Percentiles rank a stretch among this genome's conserved stretches.
phyloP scores from a whole-genome alignment of 2,888 invertebrate genomes.

The Lordiphosa andalusiaca region DNA sequence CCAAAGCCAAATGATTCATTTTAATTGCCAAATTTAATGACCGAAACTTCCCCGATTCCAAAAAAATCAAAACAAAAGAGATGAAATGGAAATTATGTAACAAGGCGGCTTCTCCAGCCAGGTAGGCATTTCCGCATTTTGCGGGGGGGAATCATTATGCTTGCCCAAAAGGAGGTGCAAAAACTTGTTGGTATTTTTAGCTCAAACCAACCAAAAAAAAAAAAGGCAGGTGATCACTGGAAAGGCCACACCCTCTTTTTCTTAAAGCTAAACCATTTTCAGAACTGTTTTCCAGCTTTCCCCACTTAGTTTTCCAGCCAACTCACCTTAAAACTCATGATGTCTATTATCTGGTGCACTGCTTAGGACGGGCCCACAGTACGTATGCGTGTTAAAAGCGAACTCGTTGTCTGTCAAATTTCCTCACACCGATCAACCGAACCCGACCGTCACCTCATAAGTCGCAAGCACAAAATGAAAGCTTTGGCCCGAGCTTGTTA shows the following conservation, averaged over 20 bases:
- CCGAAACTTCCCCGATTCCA: slow-evolving; percentile 64
- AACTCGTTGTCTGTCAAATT: slow-evolving; percentile 16
- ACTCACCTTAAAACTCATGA: slow-evolving; percentile 54
- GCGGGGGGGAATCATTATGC: slow-evolving; percentile 49
- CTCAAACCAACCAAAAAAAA: slow-evolving; percentile 1
- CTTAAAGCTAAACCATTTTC: not conserved
- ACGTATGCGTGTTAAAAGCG: slow-evolving; percentile 61
- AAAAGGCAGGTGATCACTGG: slow-evolving; percentile 16
- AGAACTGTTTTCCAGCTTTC: not conserved
- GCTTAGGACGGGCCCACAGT: slow-evolving; percentile 32
- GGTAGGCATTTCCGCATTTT: slow-evolving; percentile 59
- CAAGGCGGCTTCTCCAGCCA: slow-evolving; percentile 18
- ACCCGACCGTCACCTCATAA: slow-evolving; percentile 56
- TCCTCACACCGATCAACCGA: slow-evolving; percentile 3
- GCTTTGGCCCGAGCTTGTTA: slow-evolving; percentile 55
- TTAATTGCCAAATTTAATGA: slow-evolving; percentile 55
- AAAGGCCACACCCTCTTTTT: slow-evolving; percentile 30
- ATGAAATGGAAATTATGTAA: slow-evolving; percentile 60
- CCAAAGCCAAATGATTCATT: slow-evolving; percentile 51
- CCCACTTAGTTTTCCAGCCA: too few relatives aligned
- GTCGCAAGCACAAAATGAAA: slow-evolving; percentile 70
- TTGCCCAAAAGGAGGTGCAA: slow-evolving; percentile 47
- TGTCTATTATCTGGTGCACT: not conserved
- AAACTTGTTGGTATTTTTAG: slow-evolving; percentile 45
- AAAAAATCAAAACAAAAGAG: slow-evolving; percentile 11